These are phyloP conservation scores for Rhinogobio ventralis DNA, from an alignment of 2,797 vertebrate genomes.

Conservation along the genomic window DNA sequence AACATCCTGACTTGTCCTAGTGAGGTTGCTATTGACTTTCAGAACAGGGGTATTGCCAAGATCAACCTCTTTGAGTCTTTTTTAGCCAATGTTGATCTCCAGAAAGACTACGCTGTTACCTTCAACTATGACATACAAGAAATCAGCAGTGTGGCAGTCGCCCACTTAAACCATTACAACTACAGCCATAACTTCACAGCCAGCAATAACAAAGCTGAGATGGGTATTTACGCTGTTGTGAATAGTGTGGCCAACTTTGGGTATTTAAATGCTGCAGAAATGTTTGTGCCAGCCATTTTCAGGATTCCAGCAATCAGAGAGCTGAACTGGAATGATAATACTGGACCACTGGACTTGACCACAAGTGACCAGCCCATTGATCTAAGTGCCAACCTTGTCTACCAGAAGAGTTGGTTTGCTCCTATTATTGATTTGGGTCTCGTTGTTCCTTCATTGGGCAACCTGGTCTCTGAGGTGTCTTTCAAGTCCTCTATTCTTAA, in stretches of 20 bases:
- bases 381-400: constrained; percentile 82
- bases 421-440: constrained; percentile 75
- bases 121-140: constrained; percentile 82
- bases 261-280: constrained; percentile 84
- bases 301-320: constrained; percentile 78
- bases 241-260: constrained; percentile 87
- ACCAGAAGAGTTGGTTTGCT: constrained; percentile 83
- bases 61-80: constrained; percentile 78
- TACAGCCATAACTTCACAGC: constrained; percentile 83
- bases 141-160: constrained; percentile 77
- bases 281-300: constrained; percentile 79
- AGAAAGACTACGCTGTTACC: constrained; percentile 84
- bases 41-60: constrained; percentile 87
- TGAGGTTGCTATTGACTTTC: constrained; percentile 78
- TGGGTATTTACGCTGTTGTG: constrained; percentile 74
- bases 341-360: constrained; percentile 83
- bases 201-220: constrained; percentile 79
- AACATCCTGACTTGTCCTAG: constrained; percentile 73
- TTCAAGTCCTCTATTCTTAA: constrained; percentile 90
- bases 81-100: constrained; percentile 85
- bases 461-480: constrained; percentile 86
- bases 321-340: constrained; percentile 86
- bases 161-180: constrained; percentile 87
- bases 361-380: constrained; percentile 86
- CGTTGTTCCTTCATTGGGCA: constrained; percentile 86